Conservation (phyloP, 2,113 vertebrate genomes). For the Hipposideros armiger region DNA sequence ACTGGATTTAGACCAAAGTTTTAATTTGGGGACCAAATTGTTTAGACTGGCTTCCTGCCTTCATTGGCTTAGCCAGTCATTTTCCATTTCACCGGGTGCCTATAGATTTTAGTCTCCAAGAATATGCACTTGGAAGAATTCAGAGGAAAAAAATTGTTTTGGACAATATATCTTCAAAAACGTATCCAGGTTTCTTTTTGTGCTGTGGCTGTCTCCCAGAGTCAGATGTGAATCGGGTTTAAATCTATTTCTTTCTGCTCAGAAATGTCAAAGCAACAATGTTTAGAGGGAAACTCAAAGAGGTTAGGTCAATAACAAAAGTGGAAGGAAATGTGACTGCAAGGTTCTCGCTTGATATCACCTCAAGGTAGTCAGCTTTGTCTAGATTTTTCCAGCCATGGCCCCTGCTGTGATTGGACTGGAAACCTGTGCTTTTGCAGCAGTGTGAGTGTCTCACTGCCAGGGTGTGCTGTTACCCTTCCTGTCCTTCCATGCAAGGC, state of each 20-base stretch:
- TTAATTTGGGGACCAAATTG: conserved; percentile 15
- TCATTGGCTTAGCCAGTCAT: background rate
- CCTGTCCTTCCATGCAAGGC: background rate
- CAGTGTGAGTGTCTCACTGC: background rate
- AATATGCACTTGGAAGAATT: background rate
- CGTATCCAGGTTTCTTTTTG: background rate
- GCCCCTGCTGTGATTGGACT: fast-evolving
- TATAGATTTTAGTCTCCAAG: background rate
- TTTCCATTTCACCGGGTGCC: background rate
- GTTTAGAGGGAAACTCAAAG: background rate
- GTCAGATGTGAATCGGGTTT: background rate
- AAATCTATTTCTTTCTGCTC: background rate
- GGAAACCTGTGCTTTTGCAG: background rate
- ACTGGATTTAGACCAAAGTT: background rate
- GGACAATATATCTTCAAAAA: background rate
- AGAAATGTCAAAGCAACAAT: background rate
- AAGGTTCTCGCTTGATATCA: fast-evolving
- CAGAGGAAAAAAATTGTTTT: background rate
- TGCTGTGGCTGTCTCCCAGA: background rate
- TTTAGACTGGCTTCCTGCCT: background rate
- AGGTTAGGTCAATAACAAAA: background rate
- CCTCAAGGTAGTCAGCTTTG: background rate
- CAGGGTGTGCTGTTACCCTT: background rate
- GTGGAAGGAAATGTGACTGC: background rate
- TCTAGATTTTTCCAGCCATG: background rate